A percentile compares a stretch with the other conserved stretches of the same genome.
These are phyloP conservation scores for Nephrotoma appendiculata DNA, from an alignment of 2,888 invertebrate species.

Conservation along the genomic window DNA sequence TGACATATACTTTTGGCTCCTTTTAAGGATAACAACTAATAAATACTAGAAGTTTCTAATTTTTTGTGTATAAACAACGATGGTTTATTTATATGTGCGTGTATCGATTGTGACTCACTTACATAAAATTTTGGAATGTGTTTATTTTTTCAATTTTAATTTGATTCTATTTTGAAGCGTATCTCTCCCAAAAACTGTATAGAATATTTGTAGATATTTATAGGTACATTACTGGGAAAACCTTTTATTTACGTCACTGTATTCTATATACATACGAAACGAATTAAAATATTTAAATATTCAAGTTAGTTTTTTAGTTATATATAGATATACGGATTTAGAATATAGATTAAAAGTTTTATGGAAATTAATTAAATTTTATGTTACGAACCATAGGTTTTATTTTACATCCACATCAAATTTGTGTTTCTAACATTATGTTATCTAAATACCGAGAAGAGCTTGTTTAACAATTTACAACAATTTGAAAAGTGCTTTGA, in stretches of 20 bases:
- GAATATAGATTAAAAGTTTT: background rate
- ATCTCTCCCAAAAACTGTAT: background rate
- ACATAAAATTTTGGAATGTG: background rate
- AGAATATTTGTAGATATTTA: background rate
- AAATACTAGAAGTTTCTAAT: background rate
- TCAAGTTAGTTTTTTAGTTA: background rate
- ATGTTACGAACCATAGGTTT: background rate
- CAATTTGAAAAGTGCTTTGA: no score
- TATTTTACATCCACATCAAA: background rate
- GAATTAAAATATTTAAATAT: background rate
- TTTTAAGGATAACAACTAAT: background rate
- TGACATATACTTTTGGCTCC: background rate
- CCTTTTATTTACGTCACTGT: background rate
- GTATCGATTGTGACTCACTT: background rate
- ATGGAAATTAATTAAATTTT: background rate
- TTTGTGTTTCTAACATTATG: no score
- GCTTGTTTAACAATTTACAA: no score
- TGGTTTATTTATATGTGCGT: background rate
- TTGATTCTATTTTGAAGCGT: background rate
- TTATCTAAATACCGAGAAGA: no score
- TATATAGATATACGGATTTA: background rate
- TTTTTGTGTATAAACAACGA: background rate
- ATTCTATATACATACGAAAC: background rate
- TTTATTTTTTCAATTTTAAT: background rate
- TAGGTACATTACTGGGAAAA: background rate